Base-by-base conservation (phyloP, 2,888 invertebrate genomes). In the Lasius fuliginosus region DNA sequence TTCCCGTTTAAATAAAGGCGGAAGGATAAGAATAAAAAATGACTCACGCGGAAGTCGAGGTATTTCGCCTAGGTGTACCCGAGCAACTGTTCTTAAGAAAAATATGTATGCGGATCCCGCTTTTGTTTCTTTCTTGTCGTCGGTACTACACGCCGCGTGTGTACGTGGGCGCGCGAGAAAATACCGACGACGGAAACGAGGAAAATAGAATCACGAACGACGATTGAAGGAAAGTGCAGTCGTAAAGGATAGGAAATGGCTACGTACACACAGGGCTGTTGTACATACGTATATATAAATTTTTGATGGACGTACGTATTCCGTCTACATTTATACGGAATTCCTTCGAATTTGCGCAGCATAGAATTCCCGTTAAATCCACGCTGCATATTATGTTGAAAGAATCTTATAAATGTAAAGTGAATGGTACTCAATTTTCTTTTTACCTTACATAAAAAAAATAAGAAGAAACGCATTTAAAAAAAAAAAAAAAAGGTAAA, bases 1-100 rank as follows among this genome's bases (percentile, higher is more conserved):
- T 86, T 86, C 90, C 75, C 86, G 86, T 87, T 90, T 90, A 90
- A 90, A 90, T 86, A 90, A 89, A 86, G 86, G 85, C 71, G 84
- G 81, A 60, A 83, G 88, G 91, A 89, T 89, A 90, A 90, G 88
- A 86, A 84, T 90, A 88, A 90, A 90, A 90, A 90, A 90, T 89
- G 91, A 88, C 85, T 88, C 18, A 76, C 74, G 76, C 82, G 86
- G 84, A 90, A 82, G 84, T 84, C 71, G 69, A 65, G 84, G 81
- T 79, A 85, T 75, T 81, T 82, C 86, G 68, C 69, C 67, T 84
- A 83, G 87, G 89, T 89, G 84, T 85, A 84, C 62, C 86, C 75
- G 82, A 76, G 82, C 71, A 64, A 82, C 76, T 74, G 71, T 67
- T 83, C 69, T 60, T 46, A 56, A 79, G 60, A 83, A 85, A 85